Conservation (phyloP, 2,113 vertebrate genomes). For the Oreochromis tanganicae region DNA sequence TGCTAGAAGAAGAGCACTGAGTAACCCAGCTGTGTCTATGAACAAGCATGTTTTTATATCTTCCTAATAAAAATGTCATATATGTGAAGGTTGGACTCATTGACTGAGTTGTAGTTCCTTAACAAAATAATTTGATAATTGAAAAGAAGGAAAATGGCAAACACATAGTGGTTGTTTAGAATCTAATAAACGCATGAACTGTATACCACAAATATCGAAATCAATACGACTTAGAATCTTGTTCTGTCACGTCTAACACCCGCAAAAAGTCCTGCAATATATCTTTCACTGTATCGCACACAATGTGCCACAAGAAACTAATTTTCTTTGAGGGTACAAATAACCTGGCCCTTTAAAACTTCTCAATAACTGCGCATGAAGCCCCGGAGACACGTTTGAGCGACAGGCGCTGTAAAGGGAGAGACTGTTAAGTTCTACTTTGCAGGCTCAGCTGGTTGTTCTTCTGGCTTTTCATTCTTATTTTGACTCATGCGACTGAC, state of each 20-base stretch:
- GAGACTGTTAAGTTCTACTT: conserved; percentile 17
- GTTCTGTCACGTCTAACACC: neutral
- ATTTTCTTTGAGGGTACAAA: conserved; percentile 42
- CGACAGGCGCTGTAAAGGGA: conserved; percentile 30
- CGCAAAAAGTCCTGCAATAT: neutral
- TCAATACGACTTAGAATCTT: neutral
- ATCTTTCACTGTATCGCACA: neutral
- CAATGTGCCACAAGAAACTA: neutral
- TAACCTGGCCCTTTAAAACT: conserved; percentile 36
- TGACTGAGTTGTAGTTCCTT: neutral
- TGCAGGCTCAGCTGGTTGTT: conserved; percentile 45
- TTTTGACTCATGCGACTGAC: conserved; percentile 28
- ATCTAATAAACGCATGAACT: neutral
- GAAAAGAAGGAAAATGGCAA: neutral
- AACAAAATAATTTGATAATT: neutral
- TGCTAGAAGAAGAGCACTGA: neutral
- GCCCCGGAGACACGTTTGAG: conserved; percentile 47
- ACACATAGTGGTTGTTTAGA: neutral
- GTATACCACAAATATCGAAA: neutral
- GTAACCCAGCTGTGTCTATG: neutral
- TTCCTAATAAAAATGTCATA: neutral
- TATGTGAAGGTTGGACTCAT: neutral
- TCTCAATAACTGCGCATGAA: conserved; percentile 39
- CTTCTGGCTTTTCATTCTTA: conserved; percentile 28
- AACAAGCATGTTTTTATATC: neutral